These are phyloP conservation scores for Oreotrochilus melanogaster DNA, from an alignment of 2,113 vertebrate species.

Conservation along the genomic window DNA sequence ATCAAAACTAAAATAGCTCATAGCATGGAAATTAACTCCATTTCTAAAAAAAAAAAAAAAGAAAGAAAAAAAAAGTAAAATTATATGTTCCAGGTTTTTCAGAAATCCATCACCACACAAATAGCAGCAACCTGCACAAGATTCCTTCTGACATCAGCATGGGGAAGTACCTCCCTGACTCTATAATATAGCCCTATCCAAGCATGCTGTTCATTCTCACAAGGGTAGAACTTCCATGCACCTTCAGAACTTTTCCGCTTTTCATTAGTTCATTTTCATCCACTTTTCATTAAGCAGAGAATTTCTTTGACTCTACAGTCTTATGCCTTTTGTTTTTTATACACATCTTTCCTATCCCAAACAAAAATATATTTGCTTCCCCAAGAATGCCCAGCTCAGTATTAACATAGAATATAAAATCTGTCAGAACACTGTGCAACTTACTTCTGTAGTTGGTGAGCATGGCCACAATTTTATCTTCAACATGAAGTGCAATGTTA, in stretches of 20 bases:
- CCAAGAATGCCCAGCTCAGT: background rate
- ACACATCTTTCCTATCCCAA: background rate
- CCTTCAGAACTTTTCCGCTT: background rate
- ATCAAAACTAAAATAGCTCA: background rate
- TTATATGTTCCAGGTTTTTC: background rate
- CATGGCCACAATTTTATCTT: background rate
- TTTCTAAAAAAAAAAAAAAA: background rate
- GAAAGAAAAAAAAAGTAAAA: background rate
- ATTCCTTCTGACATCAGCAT: background rate
- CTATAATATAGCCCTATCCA: rapidly evolving
- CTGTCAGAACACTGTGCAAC: background rate
- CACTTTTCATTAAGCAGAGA: background rate
- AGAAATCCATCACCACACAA: no score
- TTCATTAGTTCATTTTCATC: background rate
- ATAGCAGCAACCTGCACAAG: background rate
- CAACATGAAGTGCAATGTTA: background rate
- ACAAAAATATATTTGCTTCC: background rate
- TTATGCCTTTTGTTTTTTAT: background rate
- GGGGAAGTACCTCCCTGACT: background rate
- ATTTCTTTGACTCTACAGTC: background rate
- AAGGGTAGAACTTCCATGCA: background rate
- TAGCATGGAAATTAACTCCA: background rate
- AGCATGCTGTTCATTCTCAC: rapidly evolving
- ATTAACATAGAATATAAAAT: background rate
- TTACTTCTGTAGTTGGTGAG: background rate